Percentiles rank a stretch among this genome's conserved stretches.
Evolutionary conservation across 2,888 invertebrate species (phyloP).

Genomic region (Drosophila atripex): DNA sequence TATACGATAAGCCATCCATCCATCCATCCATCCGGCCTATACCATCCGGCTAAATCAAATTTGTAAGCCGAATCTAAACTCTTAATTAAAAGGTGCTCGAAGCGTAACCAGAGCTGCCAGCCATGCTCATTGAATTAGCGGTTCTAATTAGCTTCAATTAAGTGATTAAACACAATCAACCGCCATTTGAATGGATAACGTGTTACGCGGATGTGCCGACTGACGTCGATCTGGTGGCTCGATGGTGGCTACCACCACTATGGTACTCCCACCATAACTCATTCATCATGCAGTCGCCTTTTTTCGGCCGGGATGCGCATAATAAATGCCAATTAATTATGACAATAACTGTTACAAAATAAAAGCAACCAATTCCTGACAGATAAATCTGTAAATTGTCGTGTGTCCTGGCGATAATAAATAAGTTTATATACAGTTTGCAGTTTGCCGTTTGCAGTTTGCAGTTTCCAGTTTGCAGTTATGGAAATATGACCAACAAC

Average conservation of each 20-base stretch:
- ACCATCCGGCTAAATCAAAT: not conserved
- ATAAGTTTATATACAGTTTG: conserved; percentile 8
- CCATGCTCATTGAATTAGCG: conserved; percentile 53
- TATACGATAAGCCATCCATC: not conserved
- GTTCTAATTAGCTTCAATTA: conserved; percentile 74
- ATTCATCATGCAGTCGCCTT: no score
- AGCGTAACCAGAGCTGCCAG: conserved; percentile 36
- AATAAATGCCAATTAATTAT: conserved; percentile 72
- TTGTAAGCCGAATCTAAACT: not conserved
- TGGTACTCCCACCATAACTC: no score
- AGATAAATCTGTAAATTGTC: conserved; percentile 57
- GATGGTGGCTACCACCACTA: no score
- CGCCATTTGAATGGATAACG: conserved; percentile 16
- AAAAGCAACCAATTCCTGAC: conserved; percentile 23
- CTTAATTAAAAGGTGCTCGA: conserved; percentile 21
- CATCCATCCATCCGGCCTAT: no score
- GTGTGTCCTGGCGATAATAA: conserved; percentile 15
- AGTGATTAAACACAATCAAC: conserved; percentile 58
- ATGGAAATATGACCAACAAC: conserved; percentile 31
- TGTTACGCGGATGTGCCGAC: not conserved
- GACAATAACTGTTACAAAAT: conserved; percentile 43
- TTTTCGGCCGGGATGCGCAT: conserved; percentile 18
- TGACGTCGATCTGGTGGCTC: no score
- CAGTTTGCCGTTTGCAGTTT: no score
- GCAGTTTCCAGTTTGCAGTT: conserved; percentile 3